A percentile compares a stretch with the other conserved stretches of the same genome.
Evolutionary conservation across 2,797 vertebrate genomes (phyloP).

Genomic region (Florisuga fusca): DNA sequence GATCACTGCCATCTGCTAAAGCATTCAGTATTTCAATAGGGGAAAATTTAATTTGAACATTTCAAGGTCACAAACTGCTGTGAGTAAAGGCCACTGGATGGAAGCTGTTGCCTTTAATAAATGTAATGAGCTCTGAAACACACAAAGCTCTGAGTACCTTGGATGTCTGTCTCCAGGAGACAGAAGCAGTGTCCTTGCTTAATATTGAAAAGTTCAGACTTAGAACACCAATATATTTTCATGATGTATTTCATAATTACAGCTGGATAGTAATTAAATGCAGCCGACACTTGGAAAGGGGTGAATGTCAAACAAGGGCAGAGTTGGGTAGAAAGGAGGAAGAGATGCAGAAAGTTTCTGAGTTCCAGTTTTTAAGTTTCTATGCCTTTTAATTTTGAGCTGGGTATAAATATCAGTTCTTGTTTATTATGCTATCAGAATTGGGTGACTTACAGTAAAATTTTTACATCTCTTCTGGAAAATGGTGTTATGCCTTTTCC

Average conservation of each 20-base stretch:
- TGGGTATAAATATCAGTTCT: not conserved
- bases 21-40: not conserved
- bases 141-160: not conserved
- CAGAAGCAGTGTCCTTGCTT: constrained; percentile 1
- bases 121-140: constrained; percentile 28
- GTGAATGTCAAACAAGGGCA: not conserved
- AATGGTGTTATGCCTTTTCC: not conserved
- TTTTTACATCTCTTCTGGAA: not conserved
- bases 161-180: constrained; percentile 5
- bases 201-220: not conserved
- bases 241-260: constrained; percentile 12
- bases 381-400: not conserved
- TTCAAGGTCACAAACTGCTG: constrained; percentile 47
- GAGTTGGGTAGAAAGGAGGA: not conserved
- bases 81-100: constrained; percentile 16
- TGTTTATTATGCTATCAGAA: not conserved
- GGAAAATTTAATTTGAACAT: constrained; percentile 19
- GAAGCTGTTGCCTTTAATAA: constrained; percentile 47
- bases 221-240: constrained; percentile 26
- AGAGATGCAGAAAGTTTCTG: not conserved
- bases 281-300: not conserved
- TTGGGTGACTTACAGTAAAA: not conserved
- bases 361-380: not conserved
- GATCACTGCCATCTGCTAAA: constrained; percentile 13
- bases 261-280: constrained; percentile 1